Evolutionary conservation across 1,140 invertebrate genomes (phyloP), one percentile per base, ranked within the genome.

Genomic region (Oscheius sp.): DNA sequence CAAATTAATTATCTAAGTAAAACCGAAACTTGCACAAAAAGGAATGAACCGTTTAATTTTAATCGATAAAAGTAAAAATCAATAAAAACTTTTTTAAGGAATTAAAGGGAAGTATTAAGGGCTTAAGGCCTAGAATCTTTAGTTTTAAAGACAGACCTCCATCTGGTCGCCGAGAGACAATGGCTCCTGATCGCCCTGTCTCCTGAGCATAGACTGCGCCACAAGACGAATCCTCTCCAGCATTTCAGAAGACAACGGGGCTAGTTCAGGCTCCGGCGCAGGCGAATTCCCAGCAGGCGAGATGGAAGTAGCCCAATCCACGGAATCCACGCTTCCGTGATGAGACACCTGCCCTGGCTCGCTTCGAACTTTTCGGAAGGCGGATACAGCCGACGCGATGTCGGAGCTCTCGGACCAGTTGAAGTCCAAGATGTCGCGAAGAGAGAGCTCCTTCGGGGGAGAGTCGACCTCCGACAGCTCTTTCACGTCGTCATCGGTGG

Each of bases 91-190:
- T n/a, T n/a, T n/a, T n/a, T n/a, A n/a, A n/a, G n/a, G n/a, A n/a
- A n/a, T n/a, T n/a, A n/a, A n/a, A n/a, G n/a, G n/a, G n/a, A n/a
- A n/a, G n/a, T n/a, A n/a, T n/a, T n/a, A n/a, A n/a, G n/a, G n/a
- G n/a, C n/a, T n/a, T n/a, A n/a, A n/a, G n/a, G n/a, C n/a, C n/a
- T n/a, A n/a, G n/a, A n/a, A n/a, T n/a, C n/a, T n/a, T n/a, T n/a
- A n/a, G n/a, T n/a, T n/a, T n/a, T n/a, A n/a, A n/a, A n/a, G n/a
- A 42, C 49, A 4, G 28, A 55, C 49, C 49, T 55, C 49, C 49
- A 55, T 15, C 7, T 55, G 7, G 28, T 55, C 49, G 15, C 4
- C 49, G 15, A 23, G 49, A 55, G 49, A 7, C n/a, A n/a, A n/a
- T n/a, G n/a, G n/a, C n/a, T n/a, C n/a, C n/a, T n/a, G n/a, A n/a